Base-by-base conservation (phyloP, 2,888 invertebrate species). In the Melipona bicolor region DNA sequence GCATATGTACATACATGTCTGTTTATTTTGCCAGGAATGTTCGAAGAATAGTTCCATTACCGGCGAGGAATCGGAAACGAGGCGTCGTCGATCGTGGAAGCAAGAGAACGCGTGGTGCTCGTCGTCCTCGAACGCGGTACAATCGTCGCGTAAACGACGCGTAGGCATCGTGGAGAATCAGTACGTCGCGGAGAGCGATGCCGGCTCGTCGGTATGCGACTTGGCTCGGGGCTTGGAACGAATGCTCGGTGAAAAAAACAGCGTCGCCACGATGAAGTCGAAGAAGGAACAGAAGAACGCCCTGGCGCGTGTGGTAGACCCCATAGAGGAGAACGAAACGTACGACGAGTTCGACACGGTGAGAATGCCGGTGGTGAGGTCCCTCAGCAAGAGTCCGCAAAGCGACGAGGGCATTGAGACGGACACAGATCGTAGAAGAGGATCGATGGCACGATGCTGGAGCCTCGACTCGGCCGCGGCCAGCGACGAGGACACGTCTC, bases 391-490 rank as follows among this genome's bases (percentile, higher is more conserved):
- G 56, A 93, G 93, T 56, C 93, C 93, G 5, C 90, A 92, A 50
- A 94, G 92, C 81, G 94, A 94, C 86, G 94, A 94, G 78, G 94
- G 94, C 49, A 94, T 94, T 79, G 94, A 94, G 79, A 81, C 93
- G 3, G 94, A 94, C 74, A 54, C 88, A 3, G 93, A 92, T 5
- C 87, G 91, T 43, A 80, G 86, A 80, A 91, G 74, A 88, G 90
- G 69, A 67, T 78, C 83, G 0, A 88, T 92, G 83, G 95, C 95
- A 90, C 89, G 94, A 61, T 94, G 94, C 85, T 93, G 94, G 92
- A 95, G 94, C 81, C 86, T 94, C 13, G 96, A 96, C 89, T 96
- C 96, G 6, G 95, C 96, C 0, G 95, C 96, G 15, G 95, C 95
- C 80, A 94, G 95, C 88, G 96, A 96, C 88, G 96, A 96, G 50